Base-by-base conservation (phyloP, 2,797 vertebrate genomes). In the Chelon labrosus region DNA sequence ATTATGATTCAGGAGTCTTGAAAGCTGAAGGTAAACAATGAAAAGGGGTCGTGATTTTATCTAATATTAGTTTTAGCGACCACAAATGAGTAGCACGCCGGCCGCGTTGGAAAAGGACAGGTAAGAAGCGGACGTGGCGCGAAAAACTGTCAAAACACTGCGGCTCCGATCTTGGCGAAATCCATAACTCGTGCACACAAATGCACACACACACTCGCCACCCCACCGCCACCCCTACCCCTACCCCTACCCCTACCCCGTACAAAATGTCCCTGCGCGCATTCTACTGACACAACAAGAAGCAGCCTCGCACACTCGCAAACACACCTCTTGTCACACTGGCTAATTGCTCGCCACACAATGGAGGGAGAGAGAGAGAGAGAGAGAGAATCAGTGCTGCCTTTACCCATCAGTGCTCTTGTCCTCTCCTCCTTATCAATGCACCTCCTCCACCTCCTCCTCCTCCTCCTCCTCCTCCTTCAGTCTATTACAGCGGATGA, bases 221-320 rank as follows among this genome's bases (percentile, higher is more conserved):
- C 22, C 22, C 22, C 22, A 22, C 22, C 22, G 22, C 22, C 22
- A 22, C 22, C 22, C 22, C 22, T 22, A 22, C 22, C 22, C 22
- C 22, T 1, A 22, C 22, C 22, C 22, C 22, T 22, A 22, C 22
- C 22, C 22, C 22, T 1, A 22, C 54, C 74, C 44, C 0, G 85
- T 46, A 91, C 89, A 89, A 66, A 83, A 84, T 89, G 89, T 91
- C 84, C 89, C 62, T 78, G 61, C 35, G 11, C 39, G 27, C 50
- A 52, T 57, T 65, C 35, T 1, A 46, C 65, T 65, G 60, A 39
- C 76, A 57, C 74, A 70, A 84, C 71, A 67, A 66, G 52, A 57
- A 65, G 65, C 76, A 77, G 46, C 73, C 44, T 44, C 13, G 3
- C 31, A 16, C 73, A 53, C 68, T 77, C 53, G 59, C 49, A 9